Evolutionary conservation across 2,888 invertebrate genomes (phyloP).

Genomic region (Dryobota labecula): DNA sequence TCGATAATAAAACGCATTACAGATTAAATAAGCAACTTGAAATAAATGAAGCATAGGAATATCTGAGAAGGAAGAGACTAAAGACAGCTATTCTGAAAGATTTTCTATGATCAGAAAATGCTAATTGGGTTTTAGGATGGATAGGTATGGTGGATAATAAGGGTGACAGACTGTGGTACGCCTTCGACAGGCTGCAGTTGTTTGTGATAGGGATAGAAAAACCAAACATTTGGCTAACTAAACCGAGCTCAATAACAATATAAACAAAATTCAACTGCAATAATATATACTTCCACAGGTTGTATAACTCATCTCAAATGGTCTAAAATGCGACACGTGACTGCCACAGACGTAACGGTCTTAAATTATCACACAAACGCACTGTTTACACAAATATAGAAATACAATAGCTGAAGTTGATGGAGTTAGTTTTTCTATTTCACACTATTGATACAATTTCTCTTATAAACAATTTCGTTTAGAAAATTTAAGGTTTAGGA

Average conservation of each 20-base stretch:
- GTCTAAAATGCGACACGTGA: constrained; percentile 18
- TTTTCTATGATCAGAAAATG: background rate
- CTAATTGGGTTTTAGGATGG: background rate
- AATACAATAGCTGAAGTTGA: constrained; percentile 29
- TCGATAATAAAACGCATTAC: background rate
- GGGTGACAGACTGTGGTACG: background rate
- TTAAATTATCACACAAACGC: constrained; percentile 37
- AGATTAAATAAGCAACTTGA: background rate
- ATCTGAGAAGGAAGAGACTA: background rate
- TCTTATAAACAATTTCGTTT: constrained; percentile 25
- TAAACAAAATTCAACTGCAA: constrained; percentile 1
- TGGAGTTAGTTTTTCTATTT: constrained; percentile 41
- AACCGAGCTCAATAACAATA: background rate
- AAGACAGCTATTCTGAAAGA: background rate
- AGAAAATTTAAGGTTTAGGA: constrained; percentile 8
- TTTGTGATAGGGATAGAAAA: background rate
- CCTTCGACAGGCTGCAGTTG: background rate
- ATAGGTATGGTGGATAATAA: background rate
- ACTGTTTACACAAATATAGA: constrained; percentile 16
- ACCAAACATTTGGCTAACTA: background rate
- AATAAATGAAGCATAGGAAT: background rate
- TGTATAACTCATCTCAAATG: background rate
- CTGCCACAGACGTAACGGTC: constrained; percentile 21
- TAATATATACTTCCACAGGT: background rate
- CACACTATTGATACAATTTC: constrained; percentile 18